Conservation (phyloP, 2,113 vertebrate genomes). For the Climacteris rufus region DNA sequence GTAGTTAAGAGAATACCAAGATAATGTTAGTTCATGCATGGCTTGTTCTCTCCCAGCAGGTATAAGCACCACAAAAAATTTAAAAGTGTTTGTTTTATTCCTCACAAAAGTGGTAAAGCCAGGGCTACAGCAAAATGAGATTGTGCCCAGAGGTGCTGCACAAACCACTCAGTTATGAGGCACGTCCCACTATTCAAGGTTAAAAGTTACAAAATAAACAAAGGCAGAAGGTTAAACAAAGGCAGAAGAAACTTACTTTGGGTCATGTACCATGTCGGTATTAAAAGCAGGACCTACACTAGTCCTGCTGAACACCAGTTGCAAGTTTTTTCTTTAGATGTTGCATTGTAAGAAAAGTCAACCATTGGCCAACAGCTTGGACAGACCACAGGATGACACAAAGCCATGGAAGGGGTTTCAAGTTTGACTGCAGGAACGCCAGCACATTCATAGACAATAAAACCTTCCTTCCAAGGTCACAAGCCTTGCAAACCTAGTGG, state of each 20-base stretch:
- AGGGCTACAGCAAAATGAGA: background rate
- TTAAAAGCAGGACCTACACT: background rate
- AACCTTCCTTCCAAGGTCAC: background rate
- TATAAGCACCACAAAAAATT: background rate
- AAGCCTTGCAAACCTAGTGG: background rate
- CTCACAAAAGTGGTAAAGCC: background rate
- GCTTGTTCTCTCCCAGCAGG: background rate
- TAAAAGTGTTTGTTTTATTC: background rate
- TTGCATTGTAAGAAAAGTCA: background rate
- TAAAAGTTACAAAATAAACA: background rate
- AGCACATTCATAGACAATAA: background rate
- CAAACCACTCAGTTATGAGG: background rate
- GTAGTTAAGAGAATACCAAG: background rate
- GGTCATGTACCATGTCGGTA: no score
- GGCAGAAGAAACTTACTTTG: background rate
- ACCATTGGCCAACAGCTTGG: background rate
- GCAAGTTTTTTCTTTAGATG: background rate
- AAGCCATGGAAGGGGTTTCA: accelerated
- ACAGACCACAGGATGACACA: background rate
- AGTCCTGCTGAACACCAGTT: background rate
- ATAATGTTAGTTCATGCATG: background rate
- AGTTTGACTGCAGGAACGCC: background rate
- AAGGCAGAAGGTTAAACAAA: background rate
- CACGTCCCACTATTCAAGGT: background rate
- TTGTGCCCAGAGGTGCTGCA: background rate